Base-by-base conservation (phyloP, 2,888 invertebrate genomes). In the Alloscopus bannaensis region DNA sequence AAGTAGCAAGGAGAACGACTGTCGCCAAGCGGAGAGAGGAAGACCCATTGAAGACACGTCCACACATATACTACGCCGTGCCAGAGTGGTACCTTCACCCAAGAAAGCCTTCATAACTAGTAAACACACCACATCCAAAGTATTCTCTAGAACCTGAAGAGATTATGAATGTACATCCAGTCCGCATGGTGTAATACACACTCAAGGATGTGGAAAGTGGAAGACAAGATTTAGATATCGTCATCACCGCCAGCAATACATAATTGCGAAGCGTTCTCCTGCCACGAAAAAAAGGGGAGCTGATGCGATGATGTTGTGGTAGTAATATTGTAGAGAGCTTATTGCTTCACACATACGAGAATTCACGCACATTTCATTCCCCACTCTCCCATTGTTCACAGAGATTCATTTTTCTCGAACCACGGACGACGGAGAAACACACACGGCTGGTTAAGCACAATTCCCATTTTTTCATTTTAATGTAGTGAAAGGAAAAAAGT, bases 361-460 rank as follows among this genome's bases (percentile, higher is more conserved):
- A 16, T 11, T 16, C 65, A 73, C 36, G 57, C 55, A 65, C 65
- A 64, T 57, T 73, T 45, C 36, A 1, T 71, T 42, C 4, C 18
- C 3, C 1, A 20, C 36, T 59, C 70, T 20, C 24, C 29, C 55
- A 40, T 47, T 8, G 20, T 11, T 52, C 24, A 26, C 36, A 36
- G 6, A 13, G 6, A 36, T 36, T 13, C 36, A 36, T 36, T 16
- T 45, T 4, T 45, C n/a, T 45, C 3, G 4, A 11, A n/a, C n/a
- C 45, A 3, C n/a, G 3, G 50, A 59, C 11, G 47, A 62, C 31
- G 42, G 52, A 47, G 59, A 31, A 47, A 20, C 26, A 64, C 22
- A 60, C 36, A 77, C 69, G 77, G 55, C 69, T 77, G 77, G 77
- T 68, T 77, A 77, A 77, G 57, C 77, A 68, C 77, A 69, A 69